Evolutionary conservation across 2,797 vertebrate genomes (phyloP), one percentile per base, ranked within the genome.

Genomic region (Potorous gilbertii): DNA sequence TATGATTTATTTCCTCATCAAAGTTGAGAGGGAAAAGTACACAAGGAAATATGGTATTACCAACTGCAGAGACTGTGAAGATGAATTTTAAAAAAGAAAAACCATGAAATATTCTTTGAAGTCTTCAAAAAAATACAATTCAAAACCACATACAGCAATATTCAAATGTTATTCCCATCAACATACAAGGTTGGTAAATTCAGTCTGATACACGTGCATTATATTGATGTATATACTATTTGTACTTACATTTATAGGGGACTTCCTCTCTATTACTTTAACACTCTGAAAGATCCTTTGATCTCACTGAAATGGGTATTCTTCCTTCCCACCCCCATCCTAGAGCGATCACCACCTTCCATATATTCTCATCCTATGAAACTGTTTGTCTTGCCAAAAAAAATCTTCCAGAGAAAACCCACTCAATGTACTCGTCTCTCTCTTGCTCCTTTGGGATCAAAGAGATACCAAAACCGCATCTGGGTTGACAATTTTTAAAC

Each of bases 11-110:
- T 87, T 50, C 74, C 74, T 87, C 74, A 50, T 46, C 74, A 46
- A 50, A 87, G 21, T 50, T 27, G 21, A 87, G 40, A 40, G 74
- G 74, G 24, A 2, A 81, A n/a, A 52, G 1, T 24, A 90, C 46
- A 54, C 90, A 94, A 74, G 91, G 66, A 87, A 87, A 95, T 91
- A 93, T 4, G 57, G 54, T 4, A 87, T n/a, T 50, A 91, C 50
- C 31, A 34, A 91, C 56, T 12, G 31, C 40, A 95, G 59, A 50
- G 56, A 91, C 46, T 92, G 40, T 28, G 55, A 92, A 94, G 12
- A 59, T 3, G 81, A 90, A 89, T 74, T 66, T 90, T 29, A 40
- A 91, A 90, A 91, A 1, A 74, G 66, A 81, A 81, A 81, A 81
- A 81, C 16, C 66, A 81, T 87, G 40, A 18, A 87, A 87, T 50